Conservation (phyloP, 2,113 vertebrate species). For the Coptodon rendalli region DNA sequence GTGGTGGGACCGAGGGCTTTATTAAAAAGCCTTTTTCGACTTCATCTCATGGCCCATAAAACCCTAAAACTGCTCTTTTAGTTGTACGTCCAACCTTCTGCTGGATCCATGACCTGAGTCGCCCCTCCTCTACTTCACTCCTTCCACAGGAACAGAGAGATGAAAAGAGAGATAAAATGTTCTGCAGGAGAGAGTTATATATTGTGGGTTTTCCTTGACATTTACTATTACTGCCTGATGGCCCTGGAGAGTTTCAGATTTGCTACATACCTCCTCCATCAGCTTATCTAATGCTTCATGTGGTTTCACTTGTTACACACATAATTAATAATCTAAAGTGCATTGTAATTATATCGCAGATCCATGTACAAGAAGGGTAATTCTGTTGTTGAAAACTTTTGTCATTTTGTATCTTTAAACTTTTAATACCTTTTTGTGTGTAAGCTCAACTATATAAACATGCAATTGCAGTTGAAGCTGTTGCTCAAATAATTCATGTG, state of each 20-base stretch:
- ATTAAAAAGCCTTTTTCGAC: constrained; percentile 20
- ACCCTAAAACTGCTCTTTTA: neutral
- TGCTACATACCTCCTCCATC: neutral
- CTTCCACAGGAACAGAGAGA: neutral
- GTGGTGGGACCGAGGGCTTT: constrained; percentile 22
- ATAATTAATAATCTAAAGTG: neutral
- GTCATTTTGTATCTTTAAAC: neutral
- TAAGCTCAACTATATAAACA: neutral
- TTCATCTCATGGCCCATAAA: constrained; percentile 21
- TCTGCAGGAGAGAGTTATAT: constrained; percentile 30
- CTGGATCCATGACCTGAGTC: constrained; percentile 21
- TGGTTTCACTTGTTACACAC: neutral
- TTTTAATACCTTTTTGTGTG: neutral
- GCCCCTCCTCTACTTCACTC: neutral
- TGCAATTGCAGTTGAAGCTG: neutral
- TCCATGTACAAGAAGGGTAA: neutral
- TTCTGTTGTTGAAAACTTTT: neutral
- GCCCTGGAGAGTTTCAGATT: constrained; percentile 32
- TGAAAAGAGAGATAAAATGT: constrained; percentile 40
- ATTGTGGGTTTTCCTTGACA: constrained; percentile 27
- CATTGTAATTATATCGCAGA: neutral
- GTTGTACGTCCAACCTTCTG: neutral
- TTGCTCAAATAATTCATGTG: neutral
- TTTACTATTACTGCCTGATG: constrained; percentile 30
- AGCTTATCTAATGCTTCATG: constrained; percentile 5